These are phyloP conservation scores for Zeugodacus cucurbitae DNA, from an alignment of 1,140 invertebrate species.

Conservation along the genomic window DNA sequence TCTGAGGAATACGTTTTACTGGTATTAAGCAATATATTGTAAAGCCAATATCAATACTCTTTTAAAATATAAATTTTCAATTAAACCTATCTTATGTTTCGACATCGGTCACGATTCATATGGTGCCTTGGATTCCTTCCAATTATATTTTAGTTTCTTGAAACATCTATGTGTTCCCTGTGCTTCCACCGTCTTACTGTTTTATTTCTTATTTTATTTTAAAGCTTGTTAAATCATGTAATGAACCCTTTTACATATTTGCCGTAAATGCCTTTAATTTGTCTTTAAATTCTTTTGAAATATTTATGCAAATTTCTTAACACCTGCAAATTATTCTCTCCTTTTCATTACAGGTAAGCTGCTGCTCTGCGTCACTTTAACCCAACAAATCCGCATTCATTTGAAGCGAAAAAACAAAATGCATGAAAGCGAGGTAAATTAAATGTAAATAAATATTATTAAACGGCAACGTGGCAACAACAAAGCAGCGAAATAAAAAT, in stretches of 20 bases:
- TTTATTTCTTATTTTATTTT: too few relatives aligned
- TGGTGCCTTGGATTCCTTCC: too few relatives aligned
- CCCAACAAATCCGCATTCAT: neutral
- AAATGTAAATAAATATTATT: neutral
- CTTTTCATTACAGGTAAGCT: constrained; percentile 1
- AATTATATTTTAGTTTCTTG: too few relatives aligned
- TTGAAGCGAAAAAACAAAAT: neutral
- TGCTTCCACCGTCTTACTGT: too few relatives aligned
- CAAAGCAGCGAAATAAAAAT: neutral
- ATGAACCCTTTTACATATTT: neutral
- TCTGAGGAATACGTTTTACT: too few relatives aligned
- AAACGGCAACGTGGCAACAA: neutral
- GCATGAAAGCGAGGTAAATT: neutral
- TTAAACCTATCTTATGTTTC: too few relatives aligned
- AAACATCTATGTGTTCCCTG: too few relatives aligned
- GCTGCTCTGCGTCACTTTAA: neutral
- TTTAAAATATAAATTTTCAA: too few relatives aligned
- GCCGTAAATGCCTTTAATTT: neutral
- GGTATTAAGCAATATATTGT: too few relatives aligned
- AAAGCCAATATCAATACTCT: too few relatives aligned
- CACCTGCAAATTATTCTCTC: neutral
- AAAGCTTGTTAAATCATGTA: too few relatives aligned
- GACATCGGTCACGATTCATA: too few relatives aligned
- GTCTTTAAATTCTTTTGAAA: neutral
- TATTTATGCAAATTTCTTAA: neutral